phyloP scores from a whole-genome alignment of 92 coral and sea anemone species.

The Porites divaricata region DNA sequence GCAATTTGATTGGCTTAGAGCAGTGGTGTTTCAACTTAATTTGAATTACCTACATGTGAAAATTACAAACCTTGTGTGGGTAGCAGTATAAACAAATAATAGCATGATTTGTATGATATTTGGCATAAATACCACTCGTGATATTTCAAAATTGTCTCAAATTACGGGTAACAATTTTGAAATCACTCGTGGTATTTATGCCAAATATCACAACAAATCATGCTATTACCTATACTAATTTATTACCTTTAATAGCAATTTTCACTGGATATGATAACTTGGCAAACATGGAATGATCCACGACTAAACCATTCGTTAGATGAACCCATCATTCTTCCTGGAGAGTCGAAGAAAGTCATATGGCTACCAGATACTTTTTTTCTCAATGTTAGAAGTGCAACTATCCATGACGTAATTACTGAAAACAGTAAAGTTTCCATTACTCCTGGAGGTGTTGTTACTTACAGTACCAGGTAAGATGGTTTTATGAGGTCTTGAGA shows the following conservation, averaged over 20 bases:
- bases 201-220: too few species aligned
- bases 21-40: too few species aligned
- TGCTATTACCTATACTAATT: neutral
- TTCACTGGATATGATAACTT: constrained; percentile 72
- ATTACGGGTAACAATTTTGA: too few species aligned
- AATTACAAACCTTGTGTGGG: too few species aligned
- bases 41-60: too few species aligned
- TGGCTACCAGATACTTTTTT: constrained; percentile 96
- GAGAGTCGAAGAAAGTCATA: constrained; percentile 51
- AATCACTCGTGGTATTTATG: too few species aligned
- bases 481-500: neutral
- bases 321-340: constrained; percentile 55
- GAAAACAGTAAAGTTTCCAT: constrained; percentile 62
- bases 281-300: constrained; percentile 85
- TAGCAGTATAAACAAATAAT: too few species aligned
- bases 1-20: too few species aligned
- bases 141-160: too few species aligned
- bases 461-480: constrained; percentile 70
- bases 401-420: constrained; percentile 69
- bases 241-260: constrained; percentile 64
- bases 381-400: constrained; percentile 77
- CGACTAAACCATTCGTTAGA: constrained; percentile 66
- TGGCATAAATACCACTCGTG: too few species aligned
- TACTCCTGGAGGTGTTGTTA: constrained; percentile 49
- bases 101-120: too few species aligned